Evolutionary conservation across 2,113 vertebrate species (phyloP), one percentile per base, ranked within the genome.

Genomic region (Pangasianodon gigas): DNA sequence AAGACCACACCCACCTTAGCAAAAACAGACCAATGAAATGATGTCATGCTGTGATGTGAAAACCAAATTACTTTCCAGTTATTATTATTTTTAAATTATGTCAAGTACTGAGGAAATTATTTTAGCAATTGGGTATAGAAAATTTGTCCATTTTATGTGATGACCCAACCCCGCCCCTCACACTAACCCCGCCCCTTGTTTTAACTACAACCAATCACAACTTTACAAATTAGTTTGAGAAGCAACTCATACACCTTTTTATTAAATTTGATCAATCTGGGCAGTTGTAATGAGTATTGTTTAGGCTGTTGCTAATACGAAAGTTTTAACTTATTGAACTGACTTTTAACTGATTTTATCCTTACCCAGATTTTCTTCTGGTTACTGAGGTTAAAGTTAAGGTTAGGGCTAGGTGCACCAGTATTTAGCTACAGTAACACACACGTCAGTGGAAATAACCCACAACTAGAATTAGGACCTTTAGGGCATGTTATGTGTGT

Each of bases 381-480:
- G 32, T 74, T 8, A 74, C 16, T 19, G 71, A 21, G 18, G 32
- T 46, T 46, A 77, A 10, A 4, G 21, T 71, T 44, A 14, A 29
- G 4, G 46, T 77, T 77, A 46, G 18, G 19, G 37, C 19, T 9
- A 41, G 9, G 21, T 18, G 0, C 41, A 74, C 1, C 37, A 75
- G 71, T 7, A 75, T 75, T 77, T 44, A 77, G 41, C 41, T 77
- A 77, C 74, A 74, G 14, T 48, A 48, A 26, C 77, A 51, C 77
- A 79, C 75, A 52, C 48, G 48, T 16, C 48, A 56, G n/a, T 56
- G 51, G n/a, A 82, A 84, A 84, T 24, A 83, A 83, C 54, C 32
- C 29, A 37, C 37, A 44, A 37, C 24, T 26, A 46, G 82, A 62
- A 44, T 60, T 62, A 62, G 82, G 56, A 62, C 11, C 82, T 84